Evolutionary conservation across 2,888 invertebrate species (phyloP).

Genomic region (Cyaniris semiargus): DNA sequence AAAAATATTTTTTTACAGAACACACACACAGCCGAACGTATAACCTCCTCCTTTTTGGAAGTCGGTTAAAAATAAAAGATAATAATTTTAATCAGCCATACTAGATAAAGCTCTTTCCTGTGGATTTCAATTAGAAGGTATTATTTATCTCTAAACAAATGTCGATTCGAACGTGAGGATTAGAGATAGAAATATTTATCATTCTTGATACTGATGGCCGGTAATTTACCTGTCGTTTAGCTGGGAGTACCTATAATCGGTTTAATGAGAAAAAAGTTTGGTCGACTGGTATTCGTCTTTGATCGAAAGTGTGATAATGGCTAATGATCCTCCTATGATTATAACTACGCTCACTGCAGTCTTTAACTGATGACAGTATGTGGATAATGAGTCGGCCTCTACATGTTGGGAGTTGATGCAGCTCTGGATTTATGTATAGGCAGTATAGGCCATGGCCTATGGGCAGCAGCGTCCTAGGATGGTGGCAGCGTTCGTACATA

Average conservation of each 20-base stretch:
- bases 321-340: neutral
- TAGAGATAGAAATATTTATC: conserved; percentile 18
- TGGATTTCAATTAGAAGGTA: conserved; percentile 10
- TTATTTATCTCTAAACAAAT: conserved; percentile 11
- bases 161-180: neutral
- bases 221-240: conserved; percentile 19
- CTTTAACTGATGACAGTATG: neutral
- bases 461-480: too few relatives aligned
- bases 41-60: too few relatives aligned
- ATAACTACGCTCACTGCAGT: neutral
- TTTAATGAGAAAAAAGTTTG: conserved; percentile 4
- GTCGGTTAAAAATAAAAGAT: neutral
- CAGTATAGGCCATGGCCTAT: too few relatives aligned
- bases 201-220: conserved; percentile 10
- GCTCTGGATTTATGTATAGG: too few relatives aligned
- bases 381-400: neutral
- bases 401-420: too few relatives aligned
- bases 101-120: neutral
- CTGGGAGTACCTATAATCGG: neutral
- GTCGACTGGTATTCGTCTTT: conserved; percentile 13
- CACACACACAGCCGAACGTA: too few relatives aligned
- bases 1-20: too few relatives aligned
- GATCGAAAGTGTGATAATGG: conserved; percentile 13
- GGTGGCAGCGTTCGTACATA: too few relatives aligned
- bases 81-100: neutral